These are phyloP conservation scores for Odontamblyopus lacepedii DNA, from an alignment of 2,797 vertebrate genomes.

Conservation along the genomic window DNA sequence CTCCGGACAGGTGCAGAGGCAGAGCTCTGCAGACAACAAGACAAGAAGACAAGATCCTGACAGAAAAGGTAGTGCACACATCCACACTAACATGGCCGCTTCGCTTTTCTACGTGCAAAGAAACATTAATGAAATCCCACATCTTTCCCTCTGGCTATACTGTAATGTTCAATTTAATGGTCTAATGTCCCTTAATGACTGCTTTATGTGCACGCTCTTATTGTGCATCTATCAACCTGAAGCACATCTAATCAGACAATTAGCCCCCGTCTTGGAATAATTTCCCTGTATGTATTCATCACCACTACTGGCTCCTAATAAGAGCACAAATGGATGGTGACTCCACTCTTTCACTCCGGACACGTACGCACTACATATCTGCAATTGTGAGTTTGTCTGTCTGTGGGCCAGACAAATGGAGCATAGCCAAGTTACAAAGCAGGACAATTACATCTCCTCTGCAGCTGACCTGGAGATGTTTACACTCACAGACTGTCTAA, in stretches of 20 bases:
- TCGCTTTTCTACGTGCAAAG: conserved; percentile 32
- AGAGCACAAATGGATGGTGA: conserved; percentile 49
- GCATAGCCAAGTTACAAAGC: conserved; percentile 10
- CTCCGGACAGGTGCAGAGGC: conserved; percentile 53
- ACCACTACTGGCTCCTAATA: conserved; percentile 49
- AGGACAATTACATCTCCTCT: conserved; percentile 10
- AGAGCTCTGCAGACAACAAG: conserved; percentile 36
- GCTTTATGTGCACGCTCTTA: conserved; percentile 58
- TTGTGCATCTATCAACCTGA: conserved; percentile 67
- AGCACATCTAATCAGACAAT: conserved; percentile 73
- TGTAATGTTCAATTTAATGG: conserved; percentile 71
- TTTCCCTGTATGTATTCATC: conserved; percentile 64
- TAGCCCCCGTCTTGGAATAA: conserved; percentile 63
- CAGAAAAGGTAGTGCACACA: conserved; percentile 42
- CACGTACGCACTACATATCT: not conserved
- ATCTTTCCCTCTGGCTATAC: conserved; percentile 54
- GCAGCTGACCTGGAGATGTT: conserved; percentile 17
- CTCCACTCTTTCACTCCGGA: conserved; percentile 12
- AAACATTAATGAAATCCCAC: conserved; percentile 54
- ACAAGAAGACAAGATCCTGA: conserved; percentile 43
- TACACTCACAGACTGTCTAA: conserved; percentile 6
- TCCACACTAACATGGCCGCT: conserved; percentile 29
- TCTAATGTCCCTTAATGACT: conserved; percentile 67
- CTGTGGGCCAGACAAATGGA: conserved; percentile 7
- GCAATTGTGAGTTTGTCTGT: conserved; percentile 5